Evolutionary conservation across 2,113 vertebrate species (phyloP).

Genomic region (Campylomormyrus numenius): DNA sequence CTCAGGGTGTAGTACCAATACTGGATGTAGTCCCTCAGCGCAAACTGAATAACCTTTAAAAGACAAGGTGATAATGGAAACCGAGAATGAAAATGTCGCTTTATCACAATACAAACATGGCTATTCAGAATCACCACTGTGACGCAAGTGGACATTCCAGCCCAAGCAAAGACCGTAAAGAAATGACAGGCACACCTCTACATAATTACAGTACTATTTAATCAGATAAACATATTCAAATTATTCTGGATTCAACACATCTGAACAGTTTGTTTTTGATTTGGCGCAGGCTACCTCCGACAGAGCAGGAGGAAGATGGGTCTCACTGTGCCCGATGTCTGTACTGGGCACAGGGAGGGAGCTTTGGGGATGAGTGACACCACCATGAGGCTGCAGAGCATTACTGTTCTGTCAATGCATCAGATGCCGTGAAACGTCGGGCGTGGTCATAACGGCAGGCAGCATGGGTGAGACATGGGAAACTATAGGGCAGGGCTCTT

Average conservation of each 20-base stretch:
- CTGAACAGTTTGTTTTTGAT: not conserved
- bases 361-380: not conserved
- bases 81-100: not conserved
- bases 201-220: not conserved
- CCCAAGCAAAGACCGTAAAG: not conserved
- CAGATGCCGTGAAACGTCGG: not conserved
- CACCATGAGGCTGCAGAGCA: not conserved
- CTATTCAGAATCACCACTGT: not conserved
- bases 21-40: conserved; percentile 93
- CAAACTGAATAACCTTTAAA: conserved; percentile 92
- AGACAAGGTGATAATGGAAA: conserved; percentile 18
- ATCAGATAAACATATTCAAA: not conserved
- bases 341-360: not conserved
- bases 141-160: not conserved
- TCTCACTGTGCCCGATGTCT: not conserved
- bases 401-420: not conserved
- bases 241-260: not conserved
- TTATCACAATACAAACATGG: not conserved
- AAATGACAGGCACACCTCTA: not conserved
- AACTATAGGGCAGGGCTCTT: not conserved
- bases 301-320: not conserved
- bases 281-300: not conserved
- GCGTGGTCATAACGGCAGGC: not conserved
- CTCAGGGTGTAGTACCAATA: conserved; percentile 99
- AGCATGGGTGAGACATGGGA: not conserved